Conservation (phyloP, 2,797 vertebrate species). For the Melanotaenia boesemani region DNA sequence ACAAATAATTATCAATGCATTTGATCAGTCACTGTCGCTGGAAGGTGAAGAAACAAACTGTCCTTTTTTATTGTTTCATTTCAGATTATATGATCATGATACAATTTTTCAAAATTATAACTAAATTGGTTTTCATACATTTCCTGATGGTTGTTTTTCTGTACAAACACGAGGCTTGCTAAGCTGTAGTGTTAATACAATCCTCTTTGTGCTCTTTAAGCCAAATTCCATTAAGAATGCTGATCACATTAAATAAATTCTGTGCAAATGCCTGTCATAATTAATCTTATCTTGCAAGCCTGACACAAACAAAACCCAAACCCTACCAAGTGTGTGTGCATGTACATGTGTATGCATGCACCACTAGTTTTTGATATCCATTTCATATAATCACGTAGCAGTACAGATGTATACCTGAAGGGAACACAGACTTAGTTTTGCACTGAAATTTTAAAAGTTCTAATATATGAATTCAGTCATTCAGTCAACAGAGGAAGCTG, state of each 20-base stretch:
- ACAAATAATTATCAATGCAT: slow-evolving; percentile 53
- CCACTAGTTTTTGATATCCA: slow-evolving; percentile 1
- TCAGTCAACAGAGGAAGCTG: not conserved
- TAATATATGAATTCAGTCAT: not conserved
- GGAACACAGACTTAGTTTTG: not conserved
- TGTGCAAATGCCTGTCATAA: slow-evolving; percentile 58
- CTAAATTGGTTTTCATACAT: slow-evolving; percentile 49
- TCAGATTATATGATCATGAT: slow-evolving; percentile 34
- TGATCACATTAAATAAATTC: slow-evolving; percentile 47
- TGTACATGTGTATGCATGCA: not conserved
- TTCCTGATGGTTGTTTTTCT: slow-evolving; percentile 30
- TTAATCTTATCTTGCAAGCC: slow-evolving; percentile 58
- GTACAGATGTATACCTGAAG: not conserved
- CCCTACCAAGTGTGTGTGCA: not conserved
- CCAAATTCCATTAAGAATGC: slow-evolving; percentile 51
- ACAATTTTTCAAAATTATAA: slow-evolving; percentile 27
- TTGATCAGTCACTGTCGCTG: slow-evolving; percentile 32
- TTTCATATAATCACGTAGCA: slow-evolving; percentile 5
- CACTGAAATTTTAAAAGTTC: slow-evolving; percentile 6
- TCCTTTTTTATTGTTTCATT: slow-evolving; percentile 21
- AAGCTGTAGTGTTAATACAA: slow-evolving; percentile 34
- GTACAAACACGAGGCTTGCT: slow-evolving; percentile 37
- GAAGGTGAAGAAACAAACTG: slow-evolving; percentile 20
- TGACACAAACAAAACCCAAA: slow-evolving; percentile 44
- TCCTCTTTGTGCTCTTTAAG: slow-evolving; percentile 51